Percentiles rank a stretch among this genome's conserved stretches.
Conservation (phyloP, 1,140 invertebrate species). For the Chionoecetes opilio region DNA sequence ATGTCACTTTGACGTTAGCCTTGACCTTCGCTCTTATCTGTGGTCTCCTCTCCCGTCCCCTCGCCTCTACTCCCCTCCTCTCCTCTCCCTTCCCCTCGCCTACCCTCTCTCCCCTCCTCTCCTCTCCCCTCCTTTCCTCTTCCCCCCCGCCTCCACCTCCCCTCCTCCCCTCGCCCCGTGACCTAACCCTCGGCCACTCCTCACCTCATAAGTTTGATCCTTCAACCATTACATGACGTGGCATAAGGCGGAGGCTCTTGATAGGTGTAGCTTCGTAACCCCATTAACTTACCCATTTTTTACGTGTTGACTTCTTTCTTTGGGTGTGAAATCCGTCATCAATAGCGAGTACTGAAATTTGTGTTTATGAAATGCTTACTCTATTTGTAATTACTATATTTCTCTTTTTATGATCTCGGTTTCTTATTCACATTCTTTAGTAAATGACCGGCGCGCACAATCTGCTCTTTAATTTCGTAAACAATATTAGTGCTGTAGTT, state of each 20-base stretch:
- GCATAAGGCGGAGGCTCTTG: neutral
- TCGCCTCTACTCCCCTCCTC: neutral
- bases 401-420: too few relatives aligned
- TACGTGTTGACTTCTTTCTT: too few relatives aligned
- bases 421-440: too few relatives aligned
- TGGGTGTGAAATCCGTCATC: too few relatives aligned
- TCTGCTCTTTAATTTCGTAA: too few relatives aligned
- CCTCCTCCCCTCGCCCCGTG: constrained; percentile 16
- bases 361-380: too few relatives aligned
- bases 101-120: neutral
- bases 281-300: too few relatives aligned
- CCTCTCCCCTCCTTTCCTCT: too few relatives aligned
- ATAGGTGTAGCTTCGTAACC: neutral
- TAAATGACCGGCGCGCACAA: too few relatives aligned
- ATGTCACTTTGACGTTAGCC: neutral
- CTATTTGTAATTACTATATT: too few relatives aligned
- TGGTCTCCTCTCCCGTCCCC: neutral
- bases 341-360: too few relatives aligned
- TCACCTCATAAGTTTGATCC: constrained; percentile 14
- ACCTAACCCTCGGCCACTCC: neutral
- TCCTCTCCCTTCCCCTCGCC: neutral
- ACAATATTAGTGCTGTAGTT: too few relatives aligned
- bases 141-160: neutral
- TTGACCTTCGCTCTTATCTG: neutral
- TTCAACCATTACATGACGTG: neutral